Percentiles rank a stretch among this genome's conserved stretches.
Evolutionary conservation across 2,797 vertebrate species (phyloP).

Genomic region (Coreius guichenoti): DNA sequence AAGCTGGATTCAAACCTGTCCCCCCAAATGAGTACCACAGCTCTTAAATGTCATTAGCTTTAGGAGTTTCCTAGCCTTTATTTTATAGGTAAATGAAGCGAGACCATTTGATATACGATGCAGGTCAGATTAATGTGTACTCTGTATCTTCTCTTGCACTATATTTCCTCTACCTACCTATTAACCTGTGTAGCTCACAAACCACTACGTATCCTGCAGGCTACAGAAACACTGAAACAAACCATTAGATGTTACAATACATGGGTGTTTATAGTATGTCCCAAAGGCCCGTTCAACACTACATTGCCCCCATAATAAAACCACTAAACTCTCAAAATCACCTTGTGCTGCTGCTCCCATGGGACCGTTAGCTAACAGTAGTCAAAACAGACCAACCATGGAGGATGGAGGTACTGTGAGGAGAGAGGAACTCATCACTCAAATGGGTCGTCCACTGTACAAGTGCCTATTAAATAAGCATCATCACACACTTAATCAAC

Average conservation of each 20-base stretch:
- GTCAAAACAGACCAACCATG: background rate
- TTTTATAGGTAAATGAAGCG: background rate
- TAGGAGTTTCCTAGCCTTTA: background rate
- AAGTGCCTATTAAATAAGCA: slow-evolving; percentile 65
- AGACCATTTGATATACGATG: background rate
- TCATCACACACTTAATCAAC: slow-evolving; percentile 63
- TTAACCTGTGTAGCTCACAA: slow-evolving; percentile 16
- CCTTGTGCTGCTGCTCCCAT: slow-evolving; percentile 1
- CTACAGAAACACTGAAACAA: slow-evolving; percentile 25
- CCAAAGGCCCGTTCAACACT: background rate
- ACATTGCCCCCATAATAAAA: slow-evolving; percentile 3
- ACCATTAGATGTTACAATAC: slow-evolving; percentile 24
- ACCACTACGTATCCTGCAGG: background rate
- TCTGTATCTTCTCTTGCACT: background rate
- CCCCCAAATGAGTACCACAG: background rate
- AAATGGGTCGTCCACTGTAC: slow-evolving; percentile 50
- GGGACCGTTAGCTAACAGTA: slow-evolving; percentile 11
- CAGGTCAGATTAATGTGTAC: background rate
- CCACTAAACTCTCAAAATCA: slow-evolving; percentile 9
- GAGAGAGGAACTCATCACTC: slow-evolving; percentile 27
- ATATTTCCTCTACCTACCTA: slow-evolving; percentile 1
- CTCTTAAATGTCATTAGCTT: background rate
- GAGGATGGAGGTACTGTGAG: background rate
- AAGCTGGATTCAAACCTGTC: background rate
- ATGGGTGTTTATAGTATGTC: slow-evolving; percentile 31